These are phyloP conservation scores for Caradrina kadenii DNA, from an alignment of 2,888 invertebrate species.

Conservation along the genomic window DNA sequence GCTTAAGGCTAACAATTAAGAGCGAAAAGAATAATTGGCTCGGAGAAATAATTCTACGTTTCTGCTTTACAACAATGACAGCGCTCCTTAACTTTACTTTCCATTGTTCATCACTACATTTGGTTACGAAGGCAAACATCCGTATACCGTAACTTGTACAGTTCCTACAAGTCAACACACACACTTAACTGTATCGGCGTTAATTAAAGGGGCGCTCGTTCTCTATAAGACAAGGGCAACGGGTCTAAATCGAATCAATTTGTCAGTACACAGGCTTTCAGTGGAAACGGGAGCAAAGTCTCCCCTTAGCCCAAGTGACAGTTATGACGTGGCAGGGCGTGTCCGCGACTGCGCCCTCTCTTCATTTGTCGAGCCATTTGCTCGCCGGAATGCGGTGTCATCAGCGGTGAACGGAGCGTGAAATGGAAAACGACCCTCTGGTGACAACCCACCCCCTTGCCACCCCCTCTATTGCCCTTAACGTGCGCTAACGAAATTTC, in stretches of 20 bases:
- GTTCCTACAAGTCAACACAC: conserved; percentile 28
- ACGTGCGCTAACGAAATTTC: conserved; percentile 87
- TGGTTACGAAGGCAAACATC: conserved; percentile 40
- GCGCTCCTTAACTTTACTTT: conserved; percentile 59
- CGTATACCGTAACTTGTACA: conserved; percentile 33
- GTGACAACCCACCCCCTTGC: conserved; percentile 78
- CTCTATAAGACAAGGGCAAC: conserved; percentile 59
- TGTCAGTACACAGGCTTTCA: conserved; percentile 75
- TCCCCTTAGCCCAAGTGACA: conserved; percentile 79
- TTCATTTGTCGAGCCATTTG: conserved; percentile 90
- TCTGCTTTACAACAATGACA: conserved; percentile 62
- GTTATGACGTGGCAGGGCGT: conserved; percentile 89
- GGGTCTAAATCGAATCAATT: conserved; percentile 83
- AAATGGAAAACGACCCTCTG: conserved; percentile 89
- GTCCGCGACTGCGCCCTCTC: conserved; percentile 83
- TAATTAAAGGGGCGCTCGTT: conserved; percentile 57
- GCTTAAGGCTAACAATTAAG: conserved; percentile 71
- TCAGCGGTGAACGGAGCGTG: conserved; percentile 89
- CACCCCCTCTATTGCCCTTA: conserved; percentile 74
- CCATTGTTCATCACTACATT: conserved; percentile 64
- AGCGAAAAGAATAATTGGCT: conserved; percentile 69
- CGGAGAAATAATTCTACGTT: conserved; percentile 66
- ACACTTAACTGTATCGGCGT: conserved; percentile 48
- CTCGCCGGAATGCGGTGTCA: conserved; percentile 89
- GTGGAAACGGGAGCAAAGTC: conserved; percentile 63